A percentile compares a stretch with the other conserved stretches of the same genome.
Conservation (phyloP, 2,797 vertebrate genomes). For the Melanotaenia boesemani region DNA sequence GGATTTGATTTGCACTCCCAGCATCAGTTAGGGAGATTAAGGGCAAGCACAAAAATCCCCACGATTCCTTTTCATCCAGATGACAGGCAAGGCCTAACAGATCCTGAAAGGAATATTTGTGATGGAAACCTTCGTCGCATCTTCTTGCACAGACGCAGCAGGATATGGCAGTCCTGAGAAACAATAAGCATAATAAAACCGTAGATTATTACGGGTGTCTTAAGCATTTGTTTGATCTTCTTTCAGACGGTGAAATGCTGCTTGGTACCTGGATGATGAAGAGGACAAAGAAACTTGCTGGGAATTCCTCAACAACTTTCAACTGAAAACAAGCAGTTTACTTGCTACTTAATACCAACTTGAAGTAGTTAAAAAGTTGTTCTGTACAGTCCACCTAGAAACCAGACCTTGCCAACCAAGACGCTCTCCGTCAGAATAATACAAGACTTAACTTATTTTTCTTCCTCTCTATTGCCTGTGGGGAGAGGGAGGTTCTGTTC, state of each 20-base stretch:
- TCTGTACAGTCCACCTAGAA: constrained; percentile 15
- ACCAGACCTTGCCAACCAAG: constrained; percentile 38
- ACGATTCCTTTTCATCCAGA: constrained; percentile 76
- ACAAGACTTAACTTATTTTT: constrained; percentile 74
- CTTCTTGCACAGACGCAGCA: constrained; percentile 42
- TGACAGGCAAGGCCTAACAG: constrained; percentile 76
- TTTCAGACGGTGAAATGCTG: constrained; percentile 2
- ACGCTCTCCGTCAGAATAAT: constrained; percentile 64
- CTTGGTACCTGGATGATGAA: constrained; percentile 43
- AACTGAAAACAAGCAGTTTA: constrained; percentile 30
- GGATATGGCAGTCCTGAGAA: constrained; percentile 50
- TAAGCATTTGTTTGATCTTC: constrained; percentile 41
- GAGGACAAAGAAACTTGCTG: background rate
- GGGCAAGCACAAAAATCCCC: constrained; percentile 77
- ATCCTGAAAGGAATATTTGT: constrained; percentile 76
- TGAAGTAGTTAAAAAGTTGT: constrained; percentile 59
- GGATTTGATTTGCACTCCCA: constrained; percentile 82
- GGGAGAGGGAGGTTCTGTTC: constrained; percentile 76
- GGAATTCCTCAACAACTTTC: constrained; percentile 41
- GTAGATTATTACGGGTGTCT: constrained; percentile 51
- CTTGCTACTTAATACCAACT: constrained; percentile 15
- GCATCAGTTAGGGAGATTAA: constrained; percentile 82
- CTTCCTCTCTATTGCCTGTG: constrained; percentile 67
- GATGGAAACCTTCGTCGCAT: constrained; percentile 64
- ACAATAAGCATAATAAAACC: constrained; percentile 62